Base-by-base conservation (phyloP, 35 echinoderm and acorn worm species). In the Ophioderma brevispina region DNA sequence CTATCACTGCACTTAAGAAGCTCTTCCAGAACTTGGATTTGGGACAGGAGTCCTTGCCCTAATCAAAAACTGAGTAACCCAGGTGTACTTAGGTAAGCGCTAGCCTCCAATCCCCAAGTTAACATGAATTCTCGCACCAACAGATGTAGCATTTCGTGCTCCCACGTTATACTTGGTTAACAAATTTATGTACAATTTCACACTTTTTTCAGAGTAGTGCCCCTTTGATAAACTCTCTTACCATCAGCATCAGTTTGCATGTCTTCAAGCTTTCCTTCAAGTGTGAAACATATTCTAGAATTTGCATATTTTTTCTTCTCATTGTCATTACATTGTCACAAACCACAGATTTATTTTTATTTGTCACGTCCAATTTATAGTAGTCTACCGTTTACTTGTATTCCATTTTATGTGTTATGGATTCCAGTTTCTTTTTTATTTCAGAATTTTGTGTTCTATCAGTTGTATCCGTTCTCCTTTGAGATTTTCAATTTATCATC, bases 21-120 rank as follows among this genome's bases (percentile, higher is more conserved):
- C 38, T 88, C 86, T 33, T 80, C 77, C 25, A 88, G 86, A 80
- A 88, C 42, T 80, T 88, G 86, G 18, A 88, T 88, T 35, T 88
- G 86, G 0, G 86, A 88, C 33, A 88, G n/a, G 77, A 42, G 76
- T 88, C 76, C 86, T 78, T 43, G 76, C 86, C 18, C 76, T 15
- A n/a, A 35, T 88, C 25, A 88, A 33, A 3, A 88, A 76, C 38
- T 88, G 86, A 0, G 86, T 88, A 0, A 88, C 42, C 86, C 86
- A 88, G 32, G 86, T 80, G 41, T 88, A 88, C 76, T 78, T 88
- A 23, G 86, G 32, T 80, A 52, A n/a, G n/a, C n/a, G 3, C 86
- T 76, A 78, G 77, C 77, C 33, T 88, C 86, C 39, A 33, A 28
- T 30, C 76, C 0, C 64, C 86, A 30, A 88, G 77, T 88, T 88